phyloP scores from a whole-genome alignment of 2,888 invertebrate genomes.

The Cosmia pyralina region DNA sequence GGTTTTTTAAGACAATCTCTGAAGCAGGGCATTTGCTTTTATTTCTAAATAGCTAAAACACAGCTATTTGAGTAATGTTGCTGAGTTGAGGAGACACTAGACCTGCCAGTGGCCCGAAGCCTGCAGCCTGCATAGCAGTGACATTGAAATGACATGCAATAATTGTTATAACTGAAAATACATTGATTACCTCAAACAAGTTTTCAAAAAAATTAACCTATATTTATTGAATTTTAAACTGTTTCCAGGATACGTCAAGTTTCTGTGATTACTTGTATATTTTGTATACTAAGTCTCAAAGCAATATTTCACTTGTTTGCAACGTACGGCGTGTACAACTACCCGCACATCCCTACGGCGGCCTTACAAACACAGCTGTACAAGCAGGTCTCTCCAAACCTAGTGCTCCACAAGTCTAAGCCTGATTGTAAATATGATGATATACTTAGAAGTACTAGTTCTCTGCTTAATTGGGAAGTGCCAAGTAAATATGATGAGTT shows the following conservation, averaged over 20 bases:
- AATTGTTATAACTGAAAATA: neutral
- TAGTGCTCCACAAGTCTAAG: slow-evolving; percentile 67
- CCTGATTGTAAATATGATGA: slow-evolving; percentile 79
- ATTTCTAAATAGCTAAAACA: neutral
- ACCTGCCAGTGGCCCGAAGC: too few relatives aligned
- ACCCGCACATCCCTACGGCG: slow-evolving; percentile 50
- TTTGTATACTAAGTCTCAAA: slow-evolving; percentile 42
- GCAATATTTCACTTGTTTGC: slow-evolving; percentile 37
- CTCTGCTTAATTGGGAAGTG: slow-evolving; percentile 71
- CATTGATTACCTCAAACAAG: neutral
- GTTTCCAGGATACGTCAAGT: slow-evolving; percentile 71
- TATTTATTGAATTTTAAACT: slow-evolving; percentile 11
- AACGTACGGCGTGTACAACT: slow-evolving; percentile 49
- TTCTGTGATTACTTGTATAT: slow-evolving; percentile 70
- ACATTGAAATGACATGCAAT: neutral
- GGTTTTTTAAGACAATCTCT: neutral
- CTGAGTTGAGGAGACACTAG: neutral
- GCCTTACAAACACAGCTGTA: slow-evolving; percentile 49
- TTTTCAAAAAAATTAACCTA: neutral
- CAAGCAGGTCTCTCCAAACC: slow-evolving; percentile 62
- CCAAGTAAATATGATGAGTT: slow-evolving; percentile 73
- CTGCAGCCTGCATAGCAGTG: neutral
- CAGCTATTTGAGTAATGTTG: neutral
- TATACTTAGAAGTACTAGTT: slow-evolving; percentile 72
- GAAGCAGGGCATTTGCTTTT: neutral